phyloP scores from a whole-genome alignment of 2,113 vertebrate species.

The Cheirogaleus medius region DNA sequence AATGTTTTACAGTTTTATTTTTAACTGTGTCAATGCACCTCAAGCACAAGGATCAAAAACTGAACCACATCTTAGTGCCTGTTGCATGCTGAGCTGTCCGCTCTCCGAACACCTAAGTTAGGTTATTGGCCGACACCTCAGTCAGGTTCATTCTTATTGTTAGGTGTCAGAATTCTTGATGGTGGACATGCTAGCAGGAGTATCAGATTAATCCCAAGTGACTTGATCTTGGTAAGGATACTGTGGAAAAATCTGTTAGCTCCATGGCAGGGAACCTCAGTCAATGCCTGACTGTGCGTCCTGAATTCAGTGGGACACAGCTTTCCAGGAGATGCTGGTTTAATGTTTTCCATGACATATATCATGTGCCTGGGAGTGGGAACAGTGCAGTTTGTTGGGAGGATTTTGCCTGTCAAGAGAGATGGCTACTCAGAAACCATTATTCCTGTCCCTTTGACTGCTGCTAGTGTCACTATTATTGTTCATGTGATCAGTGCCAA shows the following conservation, averaged over 20 bases:
- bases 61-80: not conserved
- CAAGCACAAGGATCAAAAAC: not conserved
- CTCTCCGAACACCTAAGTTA: not conserved
- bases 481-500: not conserved
- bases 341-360: rapidly evolving
- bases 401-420: not conserved
- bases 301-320: not conserved
- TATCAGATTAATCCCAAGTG: not conserved
- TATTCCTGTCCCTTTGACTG: too few species aligned
- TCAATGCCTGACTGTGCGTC: not conserved
- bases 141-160: not conserved
- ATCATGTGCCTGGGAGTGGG: not conserved
- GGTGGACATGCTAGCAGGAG: not conserved
- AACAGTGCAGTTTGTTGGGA: not conserved
- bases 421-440: not conserved
- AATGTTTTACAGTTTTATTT: not conserved
- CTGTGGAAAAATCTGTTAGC: not conserved
- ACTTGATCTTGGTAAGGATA: not conserved
- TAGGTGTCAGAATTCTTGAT: not conserved
- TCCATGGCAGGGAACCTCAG: not conserved
- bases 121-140: not conserved
- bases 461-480: too few species aligned
- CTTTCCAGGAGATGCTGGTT: not conserved
- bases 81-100: not conserved
- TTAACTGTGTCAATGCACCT: not conserved